phyloP scores from a whole-genome alignment of 2,888 invertebrate species.

The Steinernema carpocapsae region DNA sequence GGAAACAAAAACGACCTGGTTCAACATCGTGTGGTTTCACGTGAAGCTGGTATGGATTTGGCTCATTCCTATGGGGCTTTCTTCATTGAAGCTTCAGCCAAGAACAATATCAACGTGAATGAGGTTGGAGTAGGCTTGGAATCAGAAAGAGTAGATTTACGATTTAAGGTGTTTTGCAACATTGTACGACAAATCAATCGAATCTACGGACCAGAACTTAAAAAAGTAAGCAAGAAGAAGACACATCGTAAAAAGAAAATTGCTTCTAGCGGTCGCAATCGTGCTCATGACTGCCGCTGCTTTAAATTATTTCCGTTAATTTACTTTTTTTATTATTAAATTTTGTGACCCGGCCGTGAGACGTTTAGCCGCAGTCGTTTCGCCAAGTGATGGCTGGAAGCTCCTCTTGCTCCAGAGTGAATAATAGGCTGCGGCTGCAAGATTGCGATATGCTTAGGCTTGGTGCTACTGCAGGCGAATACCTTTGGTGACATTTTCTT shows the following conservation, averaged over 20 bases:
- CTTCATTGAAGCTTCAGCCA: conserved; percentile 21
- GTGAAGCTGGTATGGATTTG: conserved; percentile 77
- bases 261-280: conserved; percentile 27
- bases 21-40: conserved; percentile 96
- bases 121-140: neutral
- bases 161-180: conserved; percentile 15
- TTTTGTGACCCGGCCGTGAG: too few species aligned
- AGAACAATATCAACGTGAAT: conserved; percentile 5
- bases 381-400: too few species aligned
- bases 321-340: neutral
- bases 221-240: conserved; percentile 31
- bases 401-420: too few species aligned
- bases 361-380: too few species aligned
- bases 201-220: conserved; percentile 21
- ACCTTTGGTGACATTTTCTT: too few species aligned
- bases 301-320: conserved; percentile 11
- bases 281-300: conserved; percentile 13
- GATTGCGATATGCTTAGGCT: too few species aligned
- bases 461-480: too few species aligned
- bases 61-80: conserved; percentile 34
- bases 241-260: conserved; percentile 32
- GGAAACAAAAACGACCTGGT: conserved; percentile 99
- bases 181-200: conserved; percentile 26
- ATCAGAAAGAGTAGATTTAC: neutral
- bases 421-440: too few species aligned